Evolutionary conservation across 2,888 invertebrate genomes (phyloP).

Genomic region (Parapristionchus giblindavisi): DNA sequence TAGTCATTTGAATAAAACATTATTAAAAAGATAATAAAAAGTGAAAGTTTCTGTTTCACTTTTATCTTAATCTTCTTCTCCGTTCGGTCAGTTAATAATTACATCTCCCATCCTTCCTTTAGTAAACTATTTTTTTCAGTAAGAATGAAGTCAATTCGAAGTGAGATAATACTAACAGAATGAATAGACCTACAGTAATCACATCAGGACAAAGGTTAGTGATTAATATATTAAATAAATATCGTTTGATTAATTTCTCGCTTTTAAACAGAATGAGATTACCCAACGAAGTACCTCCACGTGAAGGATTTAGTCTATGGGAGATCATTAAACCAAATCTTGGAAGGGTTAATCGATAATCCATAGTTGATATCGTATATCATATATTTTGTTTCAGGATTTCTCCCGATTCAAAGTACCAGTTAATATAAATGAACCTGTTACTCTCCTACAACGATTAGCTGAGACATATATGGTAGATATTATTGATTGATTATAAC

Average conservation of each 20-base stretch:
- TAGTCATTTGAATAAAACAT: no score
- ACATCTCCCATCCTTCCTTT: no score
- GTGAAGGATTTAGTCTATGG: constrained; percentile 52
- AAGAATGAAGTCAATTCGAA: no score
- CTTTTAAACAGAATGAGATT: constrained; percentile 26
- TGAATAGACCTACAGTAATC: constrained; percentile 25
- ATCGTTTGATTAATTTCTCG: no score
- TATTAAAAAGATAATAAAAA: no score
- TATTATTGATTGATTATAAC: not conserved
- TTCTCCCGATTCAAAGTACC: constrained; percentile 96
- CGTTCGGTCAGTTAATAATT: no score
- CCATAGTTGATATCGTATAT: constrained; percentile 1
- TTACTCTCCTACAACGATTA: constrained; percentile 91
- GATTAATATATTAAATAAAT: no score
- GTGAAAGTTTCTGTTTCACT: no score
- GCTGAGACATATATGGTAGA: constrained; percentile 82
- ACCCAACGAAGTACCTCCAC: constrained; percentile 40
- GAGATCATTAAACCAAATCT: constrained; percentile 55
- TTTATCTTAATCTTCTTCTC: no score
- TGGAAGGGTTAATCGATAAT: constrained; percentile 42
- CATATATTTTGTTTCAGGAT: constrained; percentile 74
- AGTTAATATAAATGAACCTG: constrained; percentile 92
- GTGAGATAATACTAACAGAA: no score
- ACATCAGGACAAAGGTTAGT: constrained; percentile 9
- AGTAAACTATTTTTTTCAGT: no score